Evolutionary conservation across 2,113 vertebrate genomes (phyloP), one percentile per base, ranked within the genome.

Genomic region (Scartelaos histophorus): DNA sequence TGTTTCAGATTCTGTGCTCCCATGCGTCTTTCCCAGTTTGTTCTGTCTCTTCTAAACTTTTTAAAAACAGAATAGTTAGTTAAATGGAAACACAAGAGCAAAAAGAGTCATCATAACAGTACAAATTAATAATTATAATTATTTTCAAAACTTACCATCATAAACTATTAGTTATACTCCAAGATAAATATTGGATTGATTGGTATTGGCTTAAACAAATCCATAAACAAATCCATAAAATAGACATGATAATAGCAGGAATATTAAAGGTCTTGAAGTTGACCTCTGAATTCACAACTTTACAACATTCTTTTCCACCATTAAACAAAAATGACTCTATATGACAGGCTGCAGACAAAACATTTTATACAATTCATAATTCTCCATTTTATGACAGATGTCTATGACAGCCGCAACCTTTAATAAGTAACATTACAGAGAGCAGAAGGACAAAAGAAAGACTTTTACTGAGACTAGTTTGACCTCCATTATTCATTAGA

Each of bases 231-330:
- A 54, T 70, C 75, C 81, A 71, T 60, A 69, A 85, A 70, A 53
- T 34, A 43, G 60, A 74, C 76, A 74, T 73, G 68, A 79, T 89
- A 87, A 89, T 85, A 82, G 85, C 45, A 47, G 74, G 78, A 84
- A 88, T 76, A 86, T 80, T 88, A 82, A 73, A 61, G 74, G 74
- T 82, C 75, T 82, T 85, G 85, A 91, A 91, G 90, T 90, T 92
- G 90, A 93, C 91, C 87, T 60, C 69, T 16, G 70, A 1, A 19
- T 54, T n/a, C 54, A 17, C 61, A 60, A 75, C 82, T 88, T 90
- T 87, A 85, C 80, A 66, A 69, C 67, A 7, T 78, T 84, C 82
- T 79, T 69, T 85, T 81, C 80, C 72, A 69, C 79, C 73, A 82
- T 88, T 88, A 83, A 84, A 88, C 76, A 83, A 10, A 89, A 88